Conservation (phyloP, 1,140 invertebrate species). For the Heliconius hermathena region DNA sequence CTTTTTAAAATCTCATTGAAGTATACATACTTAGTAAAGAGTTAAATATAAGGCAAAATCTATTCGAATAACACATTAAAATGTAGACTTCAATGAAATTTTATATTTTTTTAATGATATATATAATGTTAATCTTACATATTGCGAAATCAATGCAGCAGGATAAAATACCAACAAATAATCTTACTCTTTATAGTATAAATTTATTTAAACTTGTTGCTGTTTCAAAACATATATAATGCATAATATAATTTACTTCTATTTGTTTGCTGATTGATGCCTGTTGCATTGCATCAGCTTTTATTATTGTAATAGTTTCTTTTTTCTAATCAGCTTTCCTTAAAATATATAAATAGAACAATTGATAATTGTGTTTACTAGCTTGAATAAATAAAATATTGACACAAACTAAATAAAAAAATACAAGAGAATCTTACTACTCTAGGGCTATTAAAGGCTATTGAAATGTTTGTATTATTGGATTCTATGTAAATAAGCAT, state of each 20-base stretch:
- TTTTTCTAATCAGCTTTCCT: too few relatives aligned
- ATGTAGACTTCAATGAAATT: conserved; percentile 58
- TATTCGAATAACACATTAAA: conserved; percentile 2
- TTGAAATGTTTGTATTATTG: too few relatives aligned
- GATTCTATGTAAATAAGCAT: too few relatives aligned
- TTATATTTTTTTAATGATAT: conserved; percentile 19
- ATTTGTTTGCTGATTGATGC: conserved; percentile 21
- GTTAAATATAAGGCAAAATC: neutral
- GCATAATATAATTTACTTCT: conserved; percentile 1
- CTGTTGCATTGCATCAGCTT: conserved; percentile 30
- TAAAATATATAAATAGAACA: too few relatives aligned
- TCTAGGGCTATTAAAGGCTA: too few relatives aligned
- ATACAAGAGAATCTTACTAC: too few relatives aligned
- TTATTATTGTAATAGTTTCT: neutral
- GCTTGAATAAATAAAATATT: too few relatives aligned
- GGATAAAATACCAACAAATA: conserved; percentile 24
- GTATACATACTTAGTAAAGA: conserved; percentile 26
- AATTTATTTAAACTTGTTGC: conserved; percentile 46
- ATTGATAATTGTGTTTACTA: too few relatives aligned
- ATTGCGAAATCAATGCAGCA: conserved; percentile 48
- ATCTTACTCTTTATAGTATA: neutral
- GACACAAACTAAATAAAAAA: too few relatives aligned
- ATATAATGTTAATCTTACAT: neutral
- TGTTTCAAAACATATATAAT: conserved; percentile 49
- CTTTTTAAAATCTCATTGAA: conserved; percentile 58